Percentiles rank a stretch among this genome's conserved stretches.
phyloP scores from a whole-genome alignment of 2,113 vertebrate genomes.

The Microtus pennsylvanicus region DNA sequence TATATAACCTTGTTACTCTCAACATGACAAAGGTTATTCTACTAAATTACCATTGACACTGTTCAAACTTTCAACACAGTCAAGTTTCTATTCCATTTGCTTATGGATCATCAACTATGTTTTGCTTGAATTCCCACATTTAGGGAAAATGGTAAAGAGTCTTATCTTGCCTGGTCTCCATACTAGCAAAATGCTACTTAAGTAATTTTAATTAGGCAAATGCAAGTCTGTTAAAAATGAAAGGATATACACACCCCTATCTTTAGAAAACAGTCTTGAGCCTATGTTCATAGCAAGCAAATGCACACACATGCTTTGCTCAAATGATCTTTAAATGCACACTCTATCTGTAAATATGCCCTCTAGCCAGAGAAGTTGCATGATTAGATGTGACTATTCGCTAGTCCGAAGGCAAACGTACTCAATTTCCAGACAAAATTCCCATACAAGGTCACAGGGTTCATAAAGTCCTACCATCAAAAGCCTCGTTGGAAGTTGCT shows the following conservation, averaged over 20 bases:
- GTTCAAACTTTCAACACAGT: background rate
- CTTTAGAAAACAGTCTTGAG: background rate
- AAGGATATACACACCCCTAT: background rate
- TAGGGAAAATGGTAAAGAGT: background rate
- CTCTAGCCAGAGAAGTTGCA: background rate
- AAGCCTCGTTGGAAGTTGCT: background rate
- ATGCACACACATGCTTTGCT: background rate
- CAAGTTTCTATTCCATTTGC: constrained; percentile 12
- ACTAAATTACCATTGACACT: background rate
- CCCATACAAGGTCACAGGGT: background rate
- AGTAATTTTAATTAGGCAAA: constrained; percentile 35
- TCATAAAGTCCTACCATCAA: constrained; percentile 13
- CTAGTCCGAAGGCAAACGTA: constrained; percentile 10
- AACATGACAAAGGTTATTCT: background rate
- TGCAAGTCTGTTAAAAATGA: constrained; percentile 24
- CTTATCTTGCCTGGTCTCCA: background rate
- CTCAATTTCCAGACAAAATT: constrained; percentile 14
- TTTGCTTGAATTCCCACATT: constrained; percentile 35
- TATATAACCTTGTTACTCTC: background rate
- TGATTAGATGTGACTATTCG: background rate
- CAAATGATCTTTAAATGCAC: background rate
- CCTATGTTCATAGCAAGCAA: background rate
- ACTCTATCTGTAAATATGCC: constrained; percentile 13
- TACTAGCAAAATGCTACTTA: constrained; percentile 3
- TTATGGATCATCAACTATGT: background rate